phyloP scores from a whole-genome alignment of 2,888 invertebrate species.

The Piscicola geometra region DNA sequence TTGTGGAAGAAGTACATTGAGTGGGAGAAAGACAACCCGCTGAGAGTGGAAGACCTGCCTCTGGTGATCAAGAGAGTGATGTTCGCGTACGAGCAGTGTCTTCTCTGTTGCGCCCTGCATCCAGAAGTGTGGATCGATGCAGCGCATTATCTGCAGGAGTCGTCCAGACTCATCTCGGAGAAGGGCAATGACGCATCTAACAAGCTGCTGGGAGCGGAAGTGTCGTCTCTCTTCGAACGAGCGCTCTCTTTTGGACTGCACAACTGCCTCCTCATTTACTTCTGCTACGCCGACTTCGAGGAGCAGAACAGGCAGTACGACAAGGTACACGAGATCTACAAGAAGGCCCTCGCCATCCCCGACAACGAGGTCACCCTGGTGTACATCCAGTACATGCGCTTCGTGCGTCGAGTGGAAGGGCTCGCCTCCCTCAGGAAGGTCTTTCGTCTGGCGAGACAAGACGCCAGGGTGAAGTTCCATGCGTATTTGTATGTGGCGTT shows the following conservation, averaged over 20 bases:
- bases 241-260: slow-evolving; percentile 83
- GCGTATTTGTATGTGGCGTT: slow-evolving; percentile 93
- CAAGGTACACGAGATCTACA: slow-evolving; percentile 92
- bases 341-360: slow-evolving; percentile 77
- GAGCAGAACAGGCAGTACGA: slow-evolving; percentile 77
- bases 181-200: slow-evolving; percentile 78
- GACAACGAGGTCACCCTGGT: slow-evolving; percentile 93
- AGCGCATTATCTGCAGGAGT: slow-evolving; percentile 89
- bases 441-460: slow-evolving; percentile 91
- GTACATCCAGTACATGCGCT: slow-evolving; percentile 98
- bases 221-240: slow-evolving; percentile 86
- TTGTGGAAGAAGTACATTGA: slow-evolving; percentile 97
- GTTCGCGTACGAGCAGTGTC: slow-evolving; percentile 96
- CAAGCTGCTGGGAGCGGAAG: slow-evolving; percentile 85
- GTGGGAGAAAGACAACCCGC: slow-evolving; percentile 94
- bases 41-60: slow-evolving; percentile 90
- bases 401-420: slow-evolving; percentile 90
- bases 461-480: slow-evolving; percentile 75
- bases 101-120: slow-evolving; percentile 91
- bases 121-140: slow-evolving; percentile 97
- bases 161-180: slow-evolving; percentile 84
- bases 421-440: slow-evolving; percentile 91
- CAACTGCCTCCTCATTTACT: slow-evolving; percentile 86
- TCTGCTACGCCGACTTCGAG: slow-evolving; percentile 97
- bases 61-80: slow-evolving; percentile 87